Percentiles rank a stretch among this genome's conserved stretches.
These are phyloP conservation scores for Dicycla oo DNA, from an alignment of 2,888 invertebrate species.

Conservation along the genomic window DNA sequence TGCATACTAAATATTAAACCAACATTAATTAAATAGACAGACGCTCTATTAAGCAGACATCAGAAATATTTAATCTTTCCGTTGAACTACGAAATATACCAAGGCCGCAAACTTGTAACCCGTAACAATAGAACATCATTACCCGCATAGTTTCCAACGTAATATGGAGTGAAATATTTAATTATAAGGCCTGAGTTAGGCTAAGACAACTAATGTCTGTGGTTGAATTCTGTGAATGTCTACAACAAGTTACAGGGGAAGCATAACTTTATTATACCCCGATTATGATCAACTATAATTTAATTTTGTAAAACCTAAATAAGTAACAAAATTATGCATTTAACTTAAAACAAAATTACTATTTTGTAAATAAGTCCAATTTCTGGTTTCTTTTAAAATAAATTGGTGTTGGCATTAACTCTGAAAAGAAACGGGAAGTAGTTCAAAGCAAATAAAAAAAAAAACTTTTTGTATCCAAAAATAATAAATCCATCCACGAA, in stretches of 20 bases:
- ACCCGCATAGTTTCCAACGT: slow-evolving; percentile 60
- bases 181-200: slow-evolving; percentile 45
- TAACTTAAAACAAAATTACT: not conserved
- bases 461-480: too few relatives aligned
- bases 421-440: too few relatives aligned
- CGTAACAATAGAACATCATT: slow-evolving; percentile 30
- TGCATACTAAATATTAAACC: not conserved
- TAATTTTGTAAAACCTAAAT: not conserved
- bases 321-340: not conserved
- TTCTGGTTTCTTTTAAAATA: not conserved
- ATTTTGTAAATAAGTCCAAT: not conserved
- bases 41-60: not conserved
- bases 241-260: not conserved
- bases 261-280: not conserved
- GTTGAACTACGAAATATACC: not conserved
- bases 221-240: slow-evolving; percentile 23
- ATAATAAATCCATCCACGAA: too few relatives aligned
- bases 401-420: not conserved
- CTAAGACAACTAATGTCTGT: slow-evolving; percentile 12
- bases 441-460: too few relatives aligned
- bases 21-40: not conserved
- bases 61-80: not conserved
- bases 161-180: slow-evolving; percentile 67
- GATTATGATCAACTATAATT: not conserved
- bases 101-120: slow-evolving; percentile 15